Evolutionary conservation across 2,113 vertebrate species (phyloP), one percentile per base, ranked within the genome.

Genomic region (Odocoileus hemionus): DNA sequence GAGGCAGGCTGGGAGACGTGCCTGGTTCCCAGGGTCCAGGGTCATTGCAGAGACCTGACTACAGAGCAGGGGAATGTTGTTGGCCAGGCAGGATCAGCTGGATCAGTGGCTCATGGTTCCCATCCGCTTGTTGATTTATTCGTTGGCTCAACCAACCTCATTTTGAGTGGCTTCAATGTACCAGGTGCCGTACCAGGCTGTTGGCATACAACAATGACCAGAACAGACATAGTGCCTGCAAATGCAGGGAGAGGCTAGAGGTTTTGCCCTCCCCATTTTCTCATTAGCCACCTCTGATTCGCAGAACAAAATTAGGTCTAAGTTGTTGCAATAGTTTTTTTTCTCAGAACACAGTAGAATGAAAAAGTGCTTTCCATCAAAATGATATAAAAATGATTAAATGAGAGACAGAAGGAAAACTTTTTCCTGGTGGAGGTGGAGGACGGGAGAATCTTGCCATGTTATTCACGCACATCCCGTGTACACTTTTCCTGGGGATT

Each of bases 361-460:
- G 50, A 39, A 95, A 54, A 0, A 39, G 45, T 43, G 25, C 16
- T 88, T 87, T 45, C 30, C 45, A 14, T 55, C 43, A 45, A 12
- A 64, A 57, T 45, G 33, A 15, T 61, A 30, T 39, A 17, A n/a
- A 83, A 67, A 10, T 26, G 79, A 58, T 64, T 54, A 45, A 45
- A 33, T 28, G 33, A 76, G 74, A 94, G 13, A 28, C 25, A 30
- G 54, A 57, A 92, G 25, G 60, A 78, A 55, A n/a, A 2, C 36
- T 28, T 19, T 21, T 7, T 39, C 33, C 15, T 0, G 25, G 52
- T 11, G 3, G 30, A 25, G 4, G 36, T 30, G 4, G 4, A 1
- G 4, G 4, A 1, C 14, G 6, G 15, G 5, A 10, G 43, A 36
- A 21, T 30, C 54, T 45, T 26, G 10, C 1, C 16, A 0, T n/a